Conservation (phyloP, 2,888 invertebrate species). For the Pantelozetes paolii region DNA sequence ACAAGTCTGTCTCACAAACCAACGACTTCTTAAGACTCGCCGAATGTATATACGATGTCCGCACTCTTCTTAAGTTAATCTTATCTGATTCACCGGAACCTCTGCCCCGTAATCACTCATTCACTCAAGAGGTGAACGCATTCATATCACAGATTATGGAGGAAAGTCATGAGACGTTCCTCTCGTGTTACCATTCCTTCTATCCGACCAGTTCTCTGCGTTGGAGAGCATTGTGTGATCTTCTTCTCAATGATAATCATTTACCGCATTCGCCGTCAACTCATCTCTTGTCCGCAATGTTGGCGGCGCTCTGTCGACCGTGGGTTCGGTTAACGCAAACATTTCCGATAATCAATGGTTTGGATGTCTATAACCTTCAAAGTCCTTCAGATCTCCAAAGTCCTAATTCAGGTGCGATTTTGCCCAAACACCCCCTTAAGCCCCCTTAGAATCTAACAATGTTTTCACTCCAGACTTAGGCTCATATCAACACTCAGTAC, state of each 20-base stretch:
- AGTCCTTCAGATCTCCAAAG: slow-evolving; percentile 43
- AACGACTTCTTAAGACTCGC: slow-evolving; percentile 72
- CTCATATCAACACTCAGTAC: slow-evolving; percentile 64
- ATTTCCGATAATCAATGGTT: slow-evolving; percentile 61
- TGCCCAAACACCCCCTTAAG: background rate
- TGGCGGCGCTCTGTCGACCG: slow-evolving; percentile 77
- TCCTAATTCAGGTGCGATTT: slow-evolving; percentile 33
- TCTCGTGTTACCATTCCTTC: slow-evolving; percentile 89
- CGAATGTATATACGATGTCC: slow-evolving; percentile 78
- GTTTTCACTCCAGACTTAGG: slow-evolving; percentile 32
- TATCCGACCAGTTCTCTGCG: slow-evolving; percentile 88
- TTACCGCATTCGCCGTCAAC: background rate
- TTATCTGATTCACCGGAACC: slow-evolving; percentile 63
- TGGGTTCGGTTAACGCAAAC: slow-evolving; percentile 68
- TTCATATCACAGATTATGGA: slow-evolving; percentile 60
- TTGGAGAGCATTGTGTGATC: slow-evolving; percentile 83
- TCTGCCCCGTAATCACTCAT: slow-evolving; percentile 41
- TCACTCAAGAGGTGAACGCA: slow-evolving; percentile 39
- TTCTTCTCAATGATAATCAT: slow-evolving; percentile 56
- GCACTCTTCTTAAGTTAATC: slow-evolving; percentile 73
- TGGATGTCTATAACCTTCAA: slow-evolving; percentile 40
- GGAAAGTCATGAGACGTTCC: slow-evolving; percentile 85
- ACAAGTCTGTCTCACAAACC: background rate
- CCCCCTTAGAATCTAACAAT: background rate
- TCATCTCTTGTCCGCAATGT: slow-evolving; percentile 68